Conservation (phyloP, 2,113 vertebrate genomes). For the Fregetta grallaria region DNA sequence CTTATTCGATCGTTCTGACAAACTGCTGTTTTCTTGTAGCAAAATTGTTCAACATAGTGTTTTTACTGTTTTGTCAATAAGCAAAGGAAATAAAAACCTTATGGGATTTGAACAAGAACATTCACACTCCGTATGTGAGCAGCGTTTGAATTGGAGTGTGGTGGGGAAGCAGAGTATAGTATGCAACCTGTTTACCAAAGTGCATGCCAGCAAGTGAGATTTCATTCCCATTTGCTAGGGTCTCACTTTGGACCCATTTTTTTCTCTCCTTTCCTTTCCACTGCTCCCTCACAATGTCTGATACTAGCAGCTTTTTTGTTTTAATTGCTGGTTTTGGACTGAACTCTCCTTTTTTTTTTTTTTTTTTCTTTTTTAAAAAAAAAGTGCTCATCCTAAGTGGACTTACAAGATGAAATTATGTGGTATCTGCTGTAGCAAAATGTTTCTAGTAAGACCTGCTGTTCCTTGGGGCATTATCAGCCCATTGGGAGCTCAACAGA, state of each 20-base stretch:
- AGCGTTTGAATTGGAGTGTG: constrained; percentile 57
- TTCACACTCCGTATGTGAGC: constrained; percentile 69
- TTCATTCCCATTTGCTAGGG: background rate
- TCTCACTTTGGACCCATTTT: constrained; percentile 25
- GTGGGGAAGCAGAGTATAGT: constrained; percentile 45
- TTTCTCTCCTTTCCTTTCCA: background rate
- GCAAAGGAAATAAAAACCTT: constrained; percentile 65
- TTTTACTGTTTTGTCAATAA: constrained; percentile 64
- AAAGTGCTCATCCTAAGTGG: background rate
- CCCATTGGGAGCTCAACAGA: background rate
- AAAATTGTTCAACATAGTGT: constrained; percentile 55
- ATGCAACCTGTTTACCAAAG: constrained; percentile 62
- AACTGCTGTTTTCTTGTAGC: constrained; percentile 66
- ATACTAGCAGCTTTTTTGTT: background rate
- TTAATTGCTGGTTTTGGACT: background rate
- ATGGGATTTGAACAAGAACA: constrained; percentile 59
- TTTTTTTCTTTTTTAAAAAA: too few relatives aligned
- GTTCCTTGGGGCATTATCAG: background rate
- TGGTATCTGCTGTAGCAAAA: background rate
- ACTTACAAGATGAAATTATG: background rate
- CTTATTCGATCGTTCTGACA: constrained; percentile 43
- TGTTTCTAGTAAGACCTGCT: background rate
- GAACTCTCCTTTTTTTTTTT: background rate
- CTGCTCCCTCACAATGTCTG: background rate
- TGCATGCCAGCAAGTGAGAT: constrained; percentile 51